Percentiles rank a stretch among this genome's conserved stretches.
These are phyloP conservation scores for Scotopteryx bipunctaria DNA, from an alignment of 2,888 invertebrate genomes.

Conservation along the genomic window DNA sequence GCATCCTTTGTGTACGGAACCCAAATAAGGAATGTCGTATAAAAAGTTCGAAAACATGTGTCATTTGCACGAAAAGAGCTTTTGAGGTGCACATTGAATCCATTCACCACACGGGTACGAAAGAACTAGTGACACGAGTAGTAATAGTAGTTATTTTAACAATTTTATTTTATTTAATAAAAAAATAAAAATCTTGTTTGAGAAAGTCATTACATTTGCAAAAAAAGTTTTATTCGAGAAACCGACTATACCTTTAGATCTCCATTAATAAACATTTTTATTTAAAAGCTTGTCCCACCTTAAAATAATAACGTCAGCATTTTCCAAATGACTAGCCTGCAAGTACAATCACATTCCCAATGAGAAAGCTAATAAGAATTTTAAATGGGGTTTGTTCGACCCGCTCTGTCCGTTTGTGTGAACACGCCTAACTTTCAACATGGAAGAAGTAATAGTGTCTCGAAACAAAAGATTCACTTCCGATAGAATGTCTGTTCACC, in stretches of 20 bases:
- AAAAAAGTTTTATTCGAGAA: not conserved
- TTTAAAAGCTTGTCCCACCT: conserved; percentile 17
- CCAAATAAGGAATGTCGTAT: too few species aligned
- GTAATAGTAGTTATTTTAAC: too few species aligned
- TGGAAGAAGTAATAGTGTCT: conserved; percentile 3
- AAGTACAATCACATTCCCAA: conserved; percentile 49
- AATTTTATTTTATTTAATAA: too few species aligned
- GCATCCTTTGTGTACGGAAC: too few species aligned
- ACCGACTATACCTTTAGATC: not conserved
- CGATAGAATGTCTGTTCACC: not conserved
- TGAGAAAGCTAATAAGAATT: conserved; percentile 54
- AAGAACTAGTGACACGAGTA: too few species aligned
- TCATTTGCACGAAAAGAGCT: too few species aligned
- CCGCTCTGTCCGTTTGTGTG: conserved; percentile 40
- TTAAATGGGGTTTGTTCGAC: conserved; percentile 46
- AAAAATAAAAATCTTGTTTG: too few species aligned
- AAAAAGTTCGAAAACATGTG: too few species aligned
- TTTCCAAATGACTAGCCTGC: conserved; percentile 40
- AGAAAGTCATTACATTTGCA: not conserved
- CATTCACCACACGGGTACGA: too few species aligned
- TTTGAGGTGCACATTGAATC: too few species aligned
- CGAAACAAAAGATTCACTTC: not conserved
- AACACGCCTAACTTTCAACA: conserved; percentile 43
- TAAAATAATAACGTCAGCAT: conserved; percentile 31
- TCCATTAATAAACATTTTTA: conserved; percentile 18